Evolutionary conservation across 2,797 vertebrate genomes (phyloP), one percentile per base, ranked within the genome.

Genomic region (Moxostoma hubbsi): DNA sequence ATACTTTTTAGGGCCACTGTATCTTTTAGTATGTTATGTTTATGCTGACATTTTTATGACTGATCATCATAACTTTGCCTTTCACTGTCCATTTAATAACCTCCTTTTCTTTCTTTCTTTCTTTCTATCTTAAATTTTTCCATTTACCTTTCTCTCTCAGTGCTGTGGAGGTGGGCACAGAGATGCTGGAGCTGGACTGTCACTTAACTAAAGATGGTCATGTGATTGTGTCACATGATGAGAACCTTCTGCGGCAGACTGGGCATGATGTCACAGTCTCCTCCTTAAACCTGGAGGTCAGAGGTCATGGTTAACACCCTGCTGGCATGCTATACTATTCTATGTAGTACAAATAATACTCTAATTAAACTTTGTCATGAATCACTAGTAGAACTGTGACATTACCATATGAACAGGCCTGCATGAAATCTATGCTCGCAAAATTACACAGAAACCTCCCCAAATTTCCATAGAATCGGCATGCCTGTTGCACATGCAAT

Each of bases 161-260:
- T 54, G 92, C 96, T 0, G 64, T 88, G 67, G 86, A 90, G 58
- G 87, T 92, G 73, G 90, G 93, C 49, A 93, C 96, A 0, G 86
- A 95, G 71, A 94, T 97, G 89, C 80, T 98, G 76, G 96, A 98
- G 89, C 79, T 97, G 12, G 96, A 98, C 88, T 96, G 95, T 87
- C 95, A 94, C 82, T 57, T 96, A 85, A 97, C 96, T 0, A 84
- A 43, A 0, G 96, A 98, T 2, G 94, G 95, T 2, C 88, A 95
- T 4, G 94, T 97, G 77, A 92, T 97, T 12, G 94, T 97, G 69
- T 97, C 96, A 58, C 96, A 98, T n/a, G 96, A 98, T 7, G 75
- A 94, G 82, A 94, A 96, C 82, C 91, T 98, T 15, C 84, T 85
- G 81, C 93, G 96, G 73, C 93, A 96, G 90, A 95, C 95, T 0